These are phyloP conservation scores for Chromis chromis DNA, from an alignment of 2,797 vertebrate species.

Conservation along the genomic window DNA sequence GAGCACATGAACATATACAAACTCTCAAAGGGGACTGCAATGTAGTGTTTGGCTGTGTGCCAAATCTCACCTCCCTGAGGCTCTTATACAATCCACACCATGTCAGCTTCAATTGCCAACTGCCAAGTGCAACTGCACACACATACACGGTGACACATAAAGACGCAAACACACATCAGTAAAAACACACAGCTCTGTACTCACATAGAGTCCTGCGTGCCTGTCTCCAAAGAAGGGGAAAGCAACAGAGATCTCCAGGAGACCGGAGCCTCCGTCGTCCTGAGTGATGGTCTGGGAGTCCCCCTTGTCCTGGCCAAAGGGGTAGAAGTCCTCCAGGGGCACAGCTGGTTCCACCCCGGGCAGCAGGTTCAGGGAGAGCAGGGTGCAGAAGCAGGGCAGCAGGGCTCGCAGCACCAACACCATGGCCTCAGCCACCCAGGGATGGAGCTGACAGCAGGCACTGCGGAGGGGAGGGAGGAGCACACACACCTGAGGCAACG, in stretches of 20 bases:
- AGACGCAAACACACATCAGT: conserved; percentile 44
- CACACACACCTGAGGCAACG: conserved; percentile 77
- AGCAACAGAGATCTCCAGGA: conserved; percentile 89
- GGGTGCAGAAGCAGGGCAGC: conserved; percentile 79
- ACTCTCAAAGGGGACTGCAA: conserved; percentile 59
- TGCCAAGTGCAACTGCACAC: conserved; percentile 64
- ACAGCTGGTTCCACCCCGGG: conserved; percentile 83
- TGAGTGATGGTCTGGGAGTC: conserved; percentile 91
- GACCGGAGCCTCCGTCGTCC: conserved; percentile 96
- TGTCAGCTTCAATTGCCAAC: conserved; percentile 71
- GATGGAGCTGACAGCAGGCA: conserved; percentile 81
- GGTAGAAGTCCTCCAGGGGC: conserved; percentile 92
- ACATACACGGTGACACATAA: conserved; percentile 48
- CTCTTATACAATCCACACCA: conserved; percentile 71
- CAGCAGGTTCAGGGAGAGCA: conserved; percentile 76
- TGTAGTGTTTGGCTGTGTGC: conserved; percentile 63
- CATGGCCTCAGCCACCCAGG: conserved; percentile 81
- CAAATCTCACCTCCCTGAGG: conserved; percentile 67
- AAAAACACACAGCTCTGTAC: conserved; percentile 75
- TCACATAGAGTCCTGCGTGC: conserved; percentile 95
- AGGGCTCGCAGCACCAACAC: conserved; percentile 84
- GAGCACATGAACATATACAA: conserved; percentile 62
- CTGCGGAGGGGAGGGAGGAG: conserved; percentile 71
- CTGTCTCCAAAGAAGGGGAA: conserved; percentile 96
- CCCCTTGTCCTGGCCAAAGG: conserved; percentile 89